Conservation (phyloP, 2,888 invertebrate species). For the Cantharis rustica region DNA sequence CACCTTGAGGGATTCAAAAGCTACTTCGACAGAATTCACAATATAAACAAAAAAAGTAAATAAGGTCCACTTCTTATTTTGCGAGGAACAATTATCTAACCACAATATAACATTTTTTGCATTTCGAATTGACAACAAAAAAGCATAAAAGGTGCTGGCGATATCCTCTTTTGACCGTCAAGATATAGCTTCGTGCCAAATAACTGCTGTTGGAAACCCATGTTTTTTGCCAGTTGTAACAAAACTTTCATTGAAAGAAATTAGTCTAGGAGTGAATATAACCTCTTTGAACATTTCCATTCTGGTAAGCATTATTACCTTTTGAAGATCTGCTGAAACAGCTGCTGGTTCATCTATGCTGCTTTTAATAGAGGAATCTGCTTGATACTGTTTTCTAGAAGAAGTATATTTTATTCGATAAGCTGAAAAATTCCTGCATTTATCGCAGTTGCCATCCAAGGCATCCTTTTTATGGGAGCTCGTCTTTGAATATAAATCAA, state of each 20-base stretch:
- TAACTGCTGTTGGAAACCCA: not conserved
- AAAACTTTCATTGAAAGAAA: not conserved
- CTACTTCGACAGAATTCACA: not conserved
- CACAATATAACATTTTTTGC: not conserved
- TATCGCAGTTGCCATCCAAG: no score
- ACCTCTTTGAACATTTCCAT: not conserved
- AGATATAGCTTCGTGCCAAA: not conserved
- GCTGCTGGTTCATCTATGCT: no score
- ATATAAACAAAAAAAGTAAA: not conserved
- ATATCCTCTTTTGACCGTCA: not conserved
- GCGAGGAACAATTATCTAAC: not conserved
- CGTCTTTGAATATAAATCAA: no score
- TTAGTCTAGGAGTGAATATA: not conserved
- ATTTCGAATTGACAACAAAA: not conserved
- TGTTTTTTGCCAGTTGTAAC: not conserved
- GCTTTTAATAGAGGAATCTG: no score
- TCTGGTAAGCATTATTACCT: not conserved
- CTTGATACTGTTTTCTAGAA: no score
- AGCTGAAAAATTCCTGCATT: no score
- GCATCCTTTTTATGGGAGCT: no score
- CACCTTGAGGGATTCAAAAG: not conserved
- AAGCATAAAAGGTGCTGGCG: not conserved
- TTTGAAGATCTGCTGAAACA: not conserved
- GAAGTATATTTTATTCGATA: no score
- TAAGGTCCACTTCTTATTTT: constrained; percentile 1